Evolutionary conservation across 2,113 vertebrate genomes (phyloP), one percentile per base, ranked within the genome.

Genomic region (Zootoca vivipara): DNA sequence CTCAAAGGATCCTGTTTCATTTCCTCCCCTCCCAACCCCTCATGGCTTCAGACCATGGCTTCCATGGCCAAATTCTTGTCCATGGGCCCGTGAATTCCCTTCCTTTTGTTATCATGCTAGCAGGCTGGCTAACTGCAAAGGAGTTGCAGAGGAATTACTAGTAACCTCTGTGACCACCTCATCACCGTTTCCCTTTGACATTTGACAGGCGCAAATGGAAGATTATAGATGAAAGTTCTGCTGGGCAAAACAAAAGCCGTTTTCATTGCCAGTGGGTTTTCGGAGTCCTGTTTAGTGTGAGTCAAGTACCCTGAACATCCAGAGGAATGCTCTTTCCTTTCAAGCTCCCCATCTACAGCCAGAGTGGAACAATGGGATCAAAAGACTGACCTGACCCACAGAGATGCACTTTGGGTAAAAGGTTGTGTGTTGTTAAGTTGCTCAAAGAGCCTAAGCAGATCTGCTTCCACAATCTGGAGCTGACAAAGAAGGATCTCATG

Each of bases 151-250:
- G 79, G 69, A 28, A 33, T 4, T 92, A 83, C 88, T 85, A 85
- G 7, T 86, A 40, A 81, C 91, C 75, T 85, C 75, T 70, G 30
- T 52, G 58, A 38, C 64, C 46, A 38, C 86, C 83, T 89, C 75
- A 72, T 75, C 10, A 87, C 89, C 33, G 52, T 72, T 92, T 33
- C 70, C 30, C 75, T 87, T 90, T 90, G 91, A 78, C 90, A 89
- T 87, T 81, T 89, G 89, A 91, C 85, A 38, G 42, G 85, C 85
- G 82, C 69, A 15, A 9, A 80, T 82, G 91, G 75, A 94, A 78
- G 42, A 56, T 70, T 69, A 30, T 64, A 87, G 78, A 89, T 87
- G 22, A 93, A 91, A 91, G 82, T 26, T 90, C 83, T 35, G 26
- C 13, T 0, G 0, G 67, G 58, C 33, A 30, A 77, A 89, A 78